Conservation (phyloP, 1,140 invertebrate species). For the Frieseomelitta varia region DNA sequence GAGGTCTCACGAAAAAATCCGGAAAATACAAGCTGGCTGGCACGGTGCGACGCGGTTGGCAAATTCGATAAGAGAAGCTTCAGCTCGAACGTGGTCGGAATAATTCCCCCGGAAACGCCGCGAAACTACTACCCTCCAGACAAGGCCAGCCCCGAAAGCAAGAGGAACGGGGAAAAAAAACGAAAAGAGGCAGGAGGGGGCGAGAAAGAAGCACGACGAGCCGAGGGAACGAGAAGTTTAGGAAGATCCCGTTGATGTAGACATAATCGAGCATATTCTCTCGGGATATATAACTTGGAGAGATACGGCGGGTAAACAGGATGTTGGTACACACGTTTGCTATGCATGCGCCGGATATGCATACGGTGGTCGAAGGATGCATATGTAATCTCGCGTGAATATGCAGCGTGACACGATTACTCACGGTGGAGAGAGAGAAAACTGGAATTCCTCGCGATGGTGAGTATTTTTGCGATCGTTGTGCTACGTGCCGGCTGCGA, state of each 20-base stretch:
- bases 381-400: slow-evolving; percentile 51
- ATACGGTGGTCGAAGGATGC: slow-evolving; percentile 32
- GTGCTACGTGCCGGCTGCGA: not conserved
- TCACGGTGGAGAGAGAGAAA: not conserved
- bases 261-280: slow-evolving; percentile 10
- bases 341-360: slow-evolving; percentile 39
- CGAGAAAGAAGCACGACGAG: not conserved
- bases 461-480: slow-evolving; percentile 9
- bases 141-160: not conserved
- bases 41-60: slow-evolving; percentile 6
- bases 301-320: slow-evolving; percentile 20
- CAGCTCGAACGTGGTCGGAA: slow-evolving; percentile 17
- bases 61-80: slow-evolving; percentile 31
- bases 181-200: too few relatives aligned
- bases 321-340: slow-evolving; percentile 36
- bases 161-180: not conserved
- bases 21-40: slow-evolving; percentile 8
- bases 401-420: slow-evolving; percentile 32
- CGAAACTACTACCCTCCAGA: not conserved
- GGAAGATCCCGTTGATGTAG: slow-evolving; percentile 3
- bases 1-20: not conserved
- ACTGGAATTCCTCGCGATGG: not conserved
- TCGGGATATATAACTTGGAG: slow-evolving; percentile 2
- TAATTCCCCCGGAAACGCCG: not conserved
- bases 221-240: too few relatives aligned